phyloP scores from a whole-genome alignment of 2,888 invertebrate species.

The Shargacucullia verbasci region DNA sequence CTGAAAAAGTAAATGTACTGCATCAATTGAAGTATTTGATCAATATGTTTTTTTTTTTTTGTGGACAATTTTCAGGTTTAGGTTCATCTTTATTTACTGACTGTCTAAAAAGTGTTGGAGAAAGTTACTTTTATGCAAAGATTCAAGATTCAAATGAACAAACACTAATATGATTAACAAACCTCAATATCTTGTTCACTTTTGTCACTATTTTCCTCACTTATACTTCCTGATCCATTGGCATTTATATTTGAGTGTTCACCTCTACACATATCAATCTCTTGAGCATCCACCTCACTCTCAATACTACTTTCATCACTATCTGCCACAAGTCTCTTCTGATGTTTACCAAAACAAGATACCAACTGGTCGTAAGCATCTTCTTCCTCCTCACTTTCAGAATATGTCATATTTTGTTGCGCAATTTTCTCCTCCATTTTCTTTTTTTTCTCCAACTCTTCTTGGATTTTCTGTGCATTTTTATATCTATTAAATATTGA shows the following conservation, averaged over 20 bases:
- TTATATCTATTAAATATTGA: conserved; percentile 85
- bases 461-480: conserved; percentile 83
- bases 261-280: conserved; percentile 13
- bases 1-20: conserved; percentile 56
- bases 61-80: no score
- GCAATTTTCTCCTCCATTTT: conserved; percentile 73
- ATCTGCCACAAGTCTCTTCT: conserved; percentile 60
- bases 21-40: no score
- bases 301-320: conserved; percentile 69
- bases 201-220: conserved; percentile 23
- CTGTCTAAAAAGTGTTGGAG: no score
- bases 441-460: conserved; percentile 81
- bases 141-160: no score
- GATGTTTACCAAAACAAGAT: conserved; percentile 80
- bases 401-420: conserved; percentile 73
- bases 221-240: conserved; percentile 17
- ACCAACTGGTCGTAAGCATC: conserved; percentile 87
- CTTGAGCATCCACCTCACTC: conserved; percentile 31
- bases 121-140: no score
- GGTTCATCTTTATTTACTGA: no score
- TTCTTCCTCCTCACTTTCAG: conserved; percentile 86
- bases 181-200: conserved; percentile 50
- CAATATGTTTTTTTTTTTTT: no score
- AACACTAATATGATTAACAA: conserved; percentile 1
- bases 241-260: conserved; percentile 1